Conservation (phyloP, 1,140 invertebrate genomes). For the Leptonema lineaticorne region DNA sequence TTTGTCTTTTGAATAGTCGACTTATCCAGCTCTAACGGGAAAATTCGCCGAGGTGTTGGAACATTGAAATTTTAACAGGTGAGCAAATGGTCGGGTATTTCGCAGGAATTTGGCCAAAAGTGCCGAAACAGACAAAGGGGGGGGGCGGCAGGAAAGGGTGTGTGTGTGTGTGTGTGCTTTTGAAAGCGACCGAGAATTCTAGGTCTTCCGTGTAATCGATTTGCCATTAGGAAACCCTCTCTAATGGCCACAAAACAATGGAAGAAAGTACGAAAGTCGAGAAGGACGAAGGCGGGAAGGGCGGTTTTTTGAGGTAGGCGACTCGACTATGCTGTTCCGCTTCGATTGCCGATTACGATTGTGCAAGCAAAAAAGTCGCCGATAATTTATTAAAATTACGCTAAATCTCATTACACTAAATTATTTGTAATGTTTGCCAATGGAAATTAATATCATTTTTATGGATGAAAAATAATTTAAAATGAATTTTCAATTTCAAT, state of each 20-base stretch:
- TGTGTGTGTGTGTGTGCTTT: neutral
- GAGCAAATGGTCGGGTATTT: too few relatives aligned
- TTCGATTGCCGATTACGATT: constrained; percentile 26
- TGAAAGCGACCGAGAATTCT: neutral
- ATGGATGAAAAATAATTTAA: too few relatives aligned
- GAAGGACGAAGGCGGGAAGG: neutral
- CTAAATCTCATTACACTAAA: too few relatives aligned
- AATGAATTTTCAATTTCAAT: too few relatives aligned
- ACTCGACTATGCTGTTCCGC: constrained; percentile 25
- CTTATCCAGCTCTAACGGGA: too few relatives aligned
- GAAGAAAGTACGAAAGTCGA: constrained; percentile 14
- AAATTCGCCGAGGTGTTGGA: too few relatives aligned
- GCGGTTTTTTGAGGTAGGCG: neutral
- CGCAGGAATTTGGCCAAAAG: neutral
- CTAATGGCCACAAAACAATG: constrained; percentile 35
- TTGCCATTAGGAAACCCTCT: constrained; percentile 33
- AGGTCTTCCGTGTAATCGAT: constrained; percentile 31
- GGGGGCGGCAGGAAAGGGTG: neutral
- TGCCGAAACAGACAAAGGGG: neutral
- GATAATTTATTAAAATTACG: too few relatives aligned
- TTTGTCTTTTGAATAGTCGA: too few relatives aligned
- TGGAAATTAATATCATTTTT: too few relatives aligned
- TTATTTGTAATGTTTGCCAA: too few relatives aligned
- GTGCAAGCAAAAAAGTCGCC: constrained; percentile 1
- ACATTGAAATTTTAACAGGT: too few relatives aligned